A percentile compares a stretch with the other conserved stretches of the same genome.
Evolutionary conservation across 2,888 invertebrate genomes (phyloP).

Genomic region (Caenorhabditis plicata): DNA sequence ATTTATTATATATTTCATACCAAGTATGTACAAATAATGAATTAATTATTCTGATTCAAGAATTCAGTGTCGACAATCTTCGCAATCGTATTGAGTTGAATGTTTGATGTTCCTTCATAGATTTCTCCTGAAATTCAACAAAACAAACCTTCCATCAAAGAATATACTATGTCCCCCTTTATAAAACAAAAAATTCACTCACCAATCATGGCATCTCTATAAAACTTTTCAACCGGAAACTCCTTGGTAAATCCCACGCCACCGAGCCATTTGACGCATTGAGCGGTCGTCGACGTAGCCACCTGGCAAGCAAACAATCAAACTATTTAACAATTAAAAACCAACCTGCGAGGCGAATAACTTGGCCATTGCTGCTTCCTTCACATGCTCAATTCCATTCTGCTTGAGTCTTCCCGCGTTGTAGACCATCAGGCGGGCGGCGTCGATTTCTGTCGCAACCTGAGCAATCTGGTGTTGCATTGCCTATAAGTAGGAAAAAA

Average conservation of each 20-base stretch:
- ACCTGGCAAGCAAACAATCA: slow-evolving; percentile 74
- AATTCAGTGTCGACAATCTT: slow-evolving; percentile 74
- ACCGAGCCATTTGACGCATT: slow-evolving; percentile 96
- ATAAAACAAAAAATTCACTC: no score
- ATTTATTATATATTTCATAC: no score
- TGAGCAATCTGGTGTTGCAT: slow-evolving; percentile 94
- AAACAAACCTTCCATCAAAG: no score
- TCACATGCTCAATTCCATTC: slow-evolving; percentile 79
- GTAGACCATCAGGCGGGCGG: slow-evolving; percentile 85
- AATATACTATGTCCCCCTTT: no score
- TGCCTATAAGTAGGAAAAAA: slow-evolving; percentile 71
- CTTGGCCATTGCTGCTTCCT: slow-evolving; percentile 96
- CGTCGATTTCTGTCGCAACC: slow-evolving; percentile 84
- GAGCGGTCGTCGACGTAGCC: slow-evolving; percentile 82
- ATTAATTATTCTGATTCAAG: no score
- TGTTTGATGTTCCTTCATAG: slow-evolving; percentile 95
- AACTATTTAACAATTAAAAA: no score
- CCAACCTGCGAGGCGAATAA: slow-evolving; percentile 77
- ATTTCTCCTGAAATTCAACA: slow-evolving; percentile 79
- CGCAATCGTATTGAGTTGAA: slow-evolving; percentile 93
- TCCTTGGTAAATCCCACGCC: slow-evolving; percentile 94
- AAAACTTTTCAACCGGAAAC: slow-evolving; percentile 93
- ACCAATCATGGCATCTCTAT: slow-evolving; percentile 92
- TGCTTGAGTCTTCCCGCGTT: slow-evolving; percentile 91
- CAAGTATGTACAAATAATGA: no score